Conservation (phyloP, 2,113 vertebrate genomes). For the Empidonax alnorum region DNA sequence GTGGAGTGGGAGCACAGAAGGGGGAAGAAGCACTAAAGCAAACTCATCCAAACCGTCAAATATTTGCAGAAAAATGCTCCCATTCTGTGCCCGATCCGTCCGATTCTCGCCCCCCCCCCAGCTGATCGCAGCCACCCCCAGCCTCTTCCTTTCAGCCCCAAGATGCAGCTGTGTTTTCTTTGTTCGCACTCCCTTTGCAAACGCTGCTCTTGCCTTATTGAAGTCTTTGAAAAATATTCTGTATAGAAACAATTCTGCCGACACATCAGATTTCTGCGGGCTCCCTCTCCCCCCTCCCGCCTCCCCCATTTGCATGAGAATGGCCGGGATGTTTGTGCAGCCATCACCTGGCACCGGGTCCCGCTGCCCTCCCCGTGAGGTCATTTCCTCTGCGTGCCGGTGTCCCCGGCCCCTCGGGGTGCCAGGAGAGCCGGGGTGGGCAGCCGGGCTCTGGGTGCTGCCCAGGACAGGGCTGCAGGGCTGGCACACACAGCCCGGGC, state of each 20-base stretch:
- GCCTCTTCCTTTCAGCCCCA: slow-evolving; percentile 51
- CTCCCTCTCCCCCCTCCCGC: not conserved
- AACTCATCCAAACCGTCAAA: slow-evolving; percentile 23
- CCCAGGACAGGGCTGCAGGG: not conserved
- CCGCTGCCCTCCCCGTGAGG: not conserved
- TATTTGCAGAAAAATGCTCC: slow-evolving; percentile 9
- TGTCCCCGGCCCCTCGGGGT: not conserved
- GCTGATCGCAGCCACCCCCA: slow-evolving; percentile 21
- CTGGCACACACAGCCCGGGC: fast-evolving
- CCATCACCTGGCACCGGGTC: slow-evolving; percentile 18
- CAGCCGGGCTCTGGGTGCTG: not conserved
- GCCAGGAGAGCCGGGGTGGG: not conserved
- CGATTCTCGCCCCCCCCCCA: slow-evolving; percentile 26
- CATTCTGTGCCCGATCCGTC: not conserved
- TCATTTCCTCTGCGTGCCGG: not conserved
- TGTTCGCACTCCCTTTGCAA: slow-evolving; percentile 56
- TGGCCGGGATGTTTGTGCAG: not conserved
- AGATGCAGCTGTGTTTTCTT: slow-evolving; percentile 67
- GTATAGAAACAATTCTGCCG: slow-evolving; percentile 56
- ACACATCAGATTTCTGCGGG: slow-evolving; percentile 41
- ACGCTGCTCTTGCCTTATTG: slow-evolving; percentile 44
- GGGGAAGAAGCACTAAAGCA: slow-evolving; percentile 41
- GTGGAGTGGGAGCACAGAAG: slow-evolving; percentile 28
- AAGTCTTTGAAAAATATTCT: slow-evolving; percentile 60
- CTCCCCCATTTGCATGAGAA: slow-evolving; percentile 43